Conservation (phyloP, 1,140 invertebrate genomes). For the Phenacoccus solenopsis region DNA sequence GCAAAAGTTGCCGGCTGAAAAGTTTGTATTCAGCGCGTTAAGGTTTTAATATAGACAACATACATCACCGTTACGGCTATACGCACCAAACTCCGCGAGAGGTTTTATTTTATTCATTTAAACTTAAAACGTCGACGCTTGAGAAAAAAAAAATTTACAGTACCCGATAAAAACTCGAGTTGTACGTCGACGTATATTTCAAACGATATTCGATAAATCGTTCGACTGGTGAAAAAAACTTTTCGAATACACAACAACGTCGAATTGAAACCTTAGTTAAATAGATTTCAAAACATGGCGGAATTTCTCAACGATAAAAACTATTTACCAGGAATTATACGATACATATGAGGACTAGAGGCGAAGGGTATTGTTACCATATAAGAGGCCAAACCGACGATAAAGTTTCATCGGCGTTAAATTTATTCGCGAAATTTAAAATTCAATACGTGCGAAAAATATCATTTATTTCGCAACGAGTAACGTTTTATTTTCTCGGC, state of each 20-base stretch:
- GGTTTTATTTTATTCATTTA: conserved; percentile 5
- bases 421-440: too few relatives aligned
- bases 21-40: conserved; percentile 5
- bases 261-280: background rate
- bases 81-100: background rate
- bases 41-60: background rate
- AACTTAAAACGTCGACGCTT: background rate
- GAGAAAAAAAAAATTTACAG: too few relatives aligned
- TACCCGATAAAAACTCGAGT: background rate
- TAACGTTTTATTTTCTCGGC: too few relatives aligned
- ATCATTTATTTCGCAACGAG: too few relatives aligned
- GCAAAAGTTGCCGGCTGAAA: background rate
- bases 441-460: background rate
- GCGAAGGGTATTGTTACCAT: too few relatives aligned
- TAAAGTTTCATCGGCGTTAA: too few relatives aligned
- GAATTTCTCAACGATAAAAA: background rate
- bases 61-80: background rate
- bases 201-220: conserved; percentile 15
- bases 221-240: background rate
- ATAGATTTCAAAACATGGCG: background rate
- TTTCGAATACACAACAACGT: background rate
- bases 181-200: background rate
- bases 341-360: too few relatives aligned
- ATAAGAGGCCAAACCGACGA: too few relatives aligned
- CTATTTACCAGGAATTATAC: background rate